Evolutionary conservation across 2,113 vertebrate species (phyloP).

Genomic region (Callocephalon fimbriatum): DNA sequence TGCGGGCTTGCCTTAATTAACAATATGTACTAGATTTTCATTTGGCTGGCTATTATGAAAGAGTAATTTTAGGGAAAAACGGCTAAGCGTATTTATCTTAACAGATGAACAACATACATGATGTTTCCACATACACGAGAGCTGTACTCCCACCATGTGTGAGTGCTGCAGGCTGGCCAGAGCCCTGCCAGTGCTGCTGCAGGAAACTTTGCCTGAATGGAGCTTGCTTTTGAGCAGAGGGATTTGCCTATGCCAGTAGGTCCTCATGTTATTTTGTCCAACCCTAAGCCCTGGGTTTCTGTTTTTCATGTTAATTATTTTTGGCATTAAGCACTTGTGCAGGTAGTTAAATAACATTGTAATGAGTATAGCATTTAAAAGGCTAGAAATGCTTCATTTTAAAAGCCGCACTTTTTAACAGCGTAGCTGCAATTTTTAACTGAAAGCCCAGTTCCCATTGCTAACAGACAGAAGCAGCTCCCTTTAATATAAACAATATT

Average conservation of each 20-base stretch:
- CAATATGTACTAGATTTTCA: neutral
- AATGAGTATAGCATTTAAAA: neutral
- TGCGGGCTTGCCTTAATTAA: neutral
- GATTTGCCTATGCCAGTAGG: neutral
- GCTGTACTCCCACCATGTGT: fast-evolving
- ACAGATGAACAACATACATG: neutral
- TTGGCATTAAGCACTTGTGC: neutral
- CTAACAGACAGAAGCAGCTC: neutral
- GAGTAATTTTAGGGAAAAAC: neutral
- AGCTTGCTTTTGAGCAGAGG: neutral
- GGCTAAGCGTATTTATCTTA: neutral
- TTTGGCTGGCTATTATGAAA: neutral
- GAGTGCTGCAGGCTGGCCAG: fast-evolving
- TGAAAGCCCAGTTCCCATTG: neutral
- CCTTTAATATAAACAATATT: neutral
- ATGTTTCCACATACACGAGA: neutral
- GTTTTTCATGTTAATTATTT: neutral
- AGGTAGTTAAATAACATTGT: neutral
- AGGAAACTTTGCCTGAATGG: neutral
- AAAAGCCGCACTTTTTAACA: neutral
- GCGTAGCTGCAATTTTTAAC: neutral
- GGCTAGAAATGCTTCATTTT: neutral
- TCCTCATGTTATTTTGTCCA: neutral
- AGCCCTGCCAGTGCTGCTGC: neutral
- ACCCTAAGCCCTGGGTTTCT: neutral